These are phyloP conservation scores for Phocoena phocoena DNA, from an alignment of 2,113 vertebrate genomes.

Conservation along the genomic window DNA sequence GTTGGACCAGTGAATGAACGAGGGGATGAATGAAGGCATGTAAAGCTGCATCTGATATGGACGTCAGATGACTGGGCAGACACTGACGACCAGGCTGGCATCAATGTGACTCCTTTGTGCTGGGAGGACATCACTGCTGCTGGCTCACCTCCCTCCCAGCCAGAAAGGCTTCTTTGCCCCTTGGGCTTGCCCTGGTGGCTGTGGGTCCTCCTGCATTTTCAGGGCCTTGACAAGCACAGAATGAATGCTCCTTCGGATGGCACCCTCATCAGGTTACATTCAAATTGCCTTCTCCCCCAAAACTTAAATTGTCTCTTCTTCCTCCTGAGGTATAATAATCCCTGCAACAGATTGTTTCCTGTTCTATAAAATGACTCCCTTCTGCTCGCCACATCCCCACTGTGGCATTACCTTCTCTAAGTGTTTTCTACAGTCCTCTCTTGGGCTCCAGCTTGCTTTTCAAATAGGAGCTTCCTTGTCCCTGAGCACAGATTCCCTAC, in stretches of 20 bases:
- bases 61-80: background rate
- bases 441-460: background rate
- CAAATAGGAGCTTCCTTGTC: background rate
- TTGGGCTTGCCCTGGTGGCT: background rate
- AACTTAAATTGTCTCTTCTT: constrained; percentile 21
- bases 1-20: background rate
- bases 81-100: too few relatives aligned
- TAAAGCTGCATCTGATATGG: background rate
- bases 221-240: background rate
- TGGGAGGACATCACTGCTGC: background rate
- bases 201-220: background rate
- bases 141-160: background rate
- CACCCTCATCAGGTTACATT: background rate
- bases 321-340: background rate
- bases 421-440: background rate
- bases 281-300: background rate
- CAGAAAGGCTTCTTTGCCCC: background rate
- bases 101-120: background rate
- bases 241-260: background rate
- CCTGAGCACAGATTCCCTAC: background rate
- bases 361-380: constrained; percentile 1
- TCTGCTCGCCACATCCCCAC: background rate
- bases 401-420: background rate
- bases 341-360: constrained; percentile 3
- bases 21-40: background rate